These are phyloP conservation scores for Crocuta crocuta DNA, from an alignment of 2,113 vertebrate species.

Conservation along the genomic window DNA sequence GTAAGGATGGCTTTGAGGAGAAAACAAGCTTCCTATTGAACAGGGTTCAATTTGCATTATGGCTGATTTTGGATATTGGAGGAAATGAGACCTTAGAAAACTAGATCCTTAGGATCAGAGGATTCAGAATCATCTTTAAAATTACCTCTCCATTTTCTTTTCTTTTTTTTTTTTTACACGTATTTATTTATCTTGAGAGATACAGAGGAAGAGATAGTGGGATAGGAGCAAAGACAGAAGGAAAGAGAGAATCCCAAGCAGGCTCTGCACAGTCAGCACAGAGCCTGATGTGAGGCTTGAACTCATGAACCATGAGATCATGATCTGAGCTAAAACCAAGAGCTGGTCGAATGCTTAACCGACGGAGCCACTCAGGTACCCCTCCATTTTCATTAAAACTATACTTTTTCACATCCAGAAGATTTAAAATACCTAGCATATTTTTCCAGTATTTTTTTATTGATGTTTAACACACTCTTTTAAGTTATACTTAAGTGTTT, in stretches of 20 bases:
- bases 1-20: not conserved
- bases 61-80: not conserved
- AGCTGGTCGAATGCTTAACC: no score
- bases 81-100: not conserved
- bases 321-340: no score
- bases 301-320: no score
- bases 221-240: no score
- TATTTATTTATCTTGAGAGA: no score
- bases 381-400: not conserved
- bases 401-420: not conserved
- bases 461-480: not conserved
- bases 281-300: no score
- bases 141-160: not conserved
- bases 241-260: no score
- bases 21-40: not conserved
- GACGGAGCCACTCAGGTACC: no score
- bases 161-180: no score
- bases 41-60: not conserved
- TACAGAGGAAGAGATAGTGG: no score
- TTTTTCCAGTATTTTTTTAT: not conserved
- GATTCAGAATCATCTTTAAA: slow-evolving; percentile 25
- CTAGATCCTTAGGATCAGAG: not conserved
- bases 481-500: not conserved
- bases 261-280: no score
- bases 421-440: not conserved